Percentiles rank a stretch among this genome's conserved stretches.
Conservation (phyloP, 2,888 invertebrate genomes). For the Caenorhabditis auriculariae region DNA sequence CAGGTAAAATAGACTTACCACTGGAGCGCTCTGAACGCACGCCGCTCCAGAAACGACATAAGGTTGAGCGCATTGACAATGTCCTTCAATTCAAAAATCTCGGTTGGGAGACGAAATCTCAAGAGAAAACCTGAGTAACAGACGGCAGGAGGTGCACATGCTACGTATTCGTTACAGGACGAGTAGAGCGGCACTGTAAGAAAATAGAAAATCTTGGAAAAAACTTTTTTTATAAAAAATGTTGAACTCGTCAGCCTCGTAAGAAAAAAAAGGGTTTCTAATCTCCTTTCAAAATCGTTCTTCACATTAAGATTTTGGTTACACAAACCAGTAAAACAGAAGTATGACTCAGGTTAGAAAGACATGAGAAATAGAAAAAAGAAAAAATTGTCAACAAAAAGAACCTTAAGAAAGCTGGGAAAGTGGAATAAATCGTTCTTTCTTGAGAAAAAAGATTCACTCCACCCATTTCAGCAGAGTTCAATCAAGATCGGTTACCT, state of each 20-base stretch:
- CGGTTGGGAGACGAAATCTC: neutral
- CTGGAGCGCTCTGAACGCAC: too few relatives aligned
- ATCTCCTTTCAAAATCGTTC: neutral
- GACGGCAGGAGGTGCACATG: slow-evolving; percentile 36
- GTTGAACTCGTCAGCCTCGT: too few relatives aligned
- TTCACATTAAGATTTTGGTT: too few relatives aligned
- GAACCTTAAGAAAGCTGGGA: neutral
- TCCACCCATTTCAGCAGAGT: too few relatives aligned
- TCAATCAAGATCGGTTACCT: too few relatives aligned
- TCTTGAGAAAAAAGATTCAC: too few relatives aligned
- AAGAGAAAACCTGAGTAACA: slow-evolving; percentile 16
- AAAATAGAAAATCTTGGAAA: neutral
- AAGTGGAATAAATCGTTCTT: neutral
- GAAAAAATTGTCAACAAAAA: neutral
- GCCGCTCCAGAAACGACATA: slow-evolving; percentile 24
- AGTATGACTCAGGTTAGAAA: too few relatives aligned
- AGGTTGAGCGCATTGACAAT: slow-evolving; percentile 25
- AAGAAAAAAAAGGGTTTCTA: too few relatives aligned
- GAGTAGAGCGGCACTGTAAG: slow-evolving; percentile 36
- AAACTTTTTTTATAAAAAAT: too few relatives aligned
- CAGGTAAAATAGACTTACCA: too few relatives aligned
- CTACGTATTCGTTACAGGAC: slow-evolving; percentile 33
- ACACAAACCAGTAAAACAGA: too few relatives aligned
- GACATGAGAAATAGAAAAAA: too few relatives aligned
- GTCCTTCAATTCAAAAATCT: slow-evolving; percentile 6